Evolutionary conservation across 2,113 vertebrate genomes (phyloP).

Genomic region (Gadus macrocephalus): DNA sequence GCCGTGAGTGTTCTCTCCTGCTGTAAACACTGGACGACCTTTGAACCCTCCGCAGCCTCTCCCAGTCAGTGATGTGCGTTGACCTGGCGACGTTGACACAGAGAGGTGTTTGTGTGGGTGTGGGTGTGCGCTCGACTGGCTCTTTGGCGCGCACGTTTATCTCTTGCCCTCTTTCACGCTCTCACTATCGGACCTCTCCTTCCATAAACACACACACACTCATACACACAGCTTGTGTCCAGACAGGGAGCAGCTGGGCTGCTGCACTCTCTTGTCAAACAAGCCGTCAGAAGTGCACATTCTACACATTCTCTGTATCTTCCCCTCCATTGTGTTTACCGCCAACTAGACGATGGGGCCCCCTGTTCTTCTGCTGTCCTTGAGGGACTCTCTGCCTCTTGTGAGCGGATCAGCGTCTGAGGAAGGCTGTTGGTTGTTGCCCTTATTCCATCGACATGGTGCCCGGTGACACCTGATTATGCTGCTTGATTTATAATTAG

Average conservation of each 20-base stretch:
- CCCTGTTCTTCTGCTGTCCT: not conserved
- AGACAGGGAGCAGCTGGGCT: constrained; percentile 42
- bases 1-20: constrained; percentile 31
- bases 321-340: too few species aligned
- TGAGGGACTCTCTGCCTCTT: not conserved
- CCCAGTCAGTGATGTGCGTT: not conserved
- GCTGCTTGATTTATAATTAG: too few species aligned
- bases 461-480: too few species aligned
- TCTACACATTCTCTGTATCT: constrained; percentile 34
- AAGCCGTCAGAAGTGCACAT: constrained; percentile 37
- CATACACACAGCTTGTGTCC: constrained; percentile 12
- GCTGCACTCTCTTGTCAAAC: constrained; percentile 48
- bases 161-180: constrained; percentile 11
- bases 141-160: not conserved
- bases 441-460: too few species aligned
- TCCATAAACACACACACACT: constrained; percentile 13
- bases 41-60: not conserved
- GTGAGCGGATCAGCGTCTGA: not conserved
- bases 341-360: not conserved
- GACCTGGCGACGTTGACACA: not conserved
- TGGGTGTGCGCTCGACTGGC: not conserved
- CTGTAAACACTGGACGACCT: constrained; percentile 46
- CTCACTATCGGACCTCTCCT: not conserved
- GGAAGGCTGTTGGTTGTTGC: too few species aligned
- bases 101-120: not conserved